Evolutionary conservation across 2,113 vertebrate species (phyloP), one percentile per base, ranked within the genome.

Genomic region (Clarias magur): DNA sequence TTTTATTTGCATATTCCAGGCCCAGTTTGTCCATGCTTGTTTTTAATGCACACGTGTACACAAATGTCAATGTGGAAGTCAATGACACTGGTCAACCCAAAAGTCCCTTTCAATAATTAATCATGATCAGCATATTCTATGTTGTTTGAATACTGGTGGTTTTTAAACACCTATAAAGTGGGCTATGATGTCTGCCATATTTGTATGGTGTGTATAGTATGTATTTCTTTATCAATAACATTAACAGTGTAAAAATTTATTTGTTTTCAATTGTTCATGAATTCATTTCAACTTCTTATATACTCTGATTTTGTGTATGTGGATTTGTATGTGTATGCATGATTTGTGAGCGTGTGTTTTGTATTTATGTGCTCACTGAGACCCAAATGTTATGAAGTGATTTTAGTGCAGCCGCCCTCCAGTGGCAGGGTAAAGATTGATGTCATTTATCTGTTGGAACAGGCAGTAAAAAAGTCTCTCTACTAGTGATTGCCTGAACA

Each of bases 401-500:
- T 87, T 91, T 88, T 89, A 86, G 83, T 79, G 87, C 86, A 87
- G 80, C 63, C 82, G 78, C 63, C 86, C 88, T 88, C 91, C 91
- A 88, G 91, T 92, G 92, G 91, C 65, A 84, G 91, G 89, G 85
- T 90, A 68, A 89, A 93, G 93, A 93, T 93, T 93, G 92, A 94
- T 93, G 91, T 91, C 86, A 86, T 92, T 93, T 92, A 94, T 93
- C 92, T 93, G 88, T 91, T 90, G 89, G 87, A 93, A 93, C 92
- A 90, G 90, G 89, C 90, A 88, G 90, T 93, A 93, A 93, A 93
- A 48, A 92, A 87, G 88, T 89, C 89, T 87, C 65, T 83, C 81
- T 89, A 62, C 78, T 62, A 88, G 88, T 92, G 87, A 87, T 73
- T 91, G 83, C 84, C 86, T 59, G 15, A 82, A 78, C 91, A 90